phyloP scores from a whole-genome alignment of 2,797 vertebrate species.

The Smutsia temminckii region DNA sequence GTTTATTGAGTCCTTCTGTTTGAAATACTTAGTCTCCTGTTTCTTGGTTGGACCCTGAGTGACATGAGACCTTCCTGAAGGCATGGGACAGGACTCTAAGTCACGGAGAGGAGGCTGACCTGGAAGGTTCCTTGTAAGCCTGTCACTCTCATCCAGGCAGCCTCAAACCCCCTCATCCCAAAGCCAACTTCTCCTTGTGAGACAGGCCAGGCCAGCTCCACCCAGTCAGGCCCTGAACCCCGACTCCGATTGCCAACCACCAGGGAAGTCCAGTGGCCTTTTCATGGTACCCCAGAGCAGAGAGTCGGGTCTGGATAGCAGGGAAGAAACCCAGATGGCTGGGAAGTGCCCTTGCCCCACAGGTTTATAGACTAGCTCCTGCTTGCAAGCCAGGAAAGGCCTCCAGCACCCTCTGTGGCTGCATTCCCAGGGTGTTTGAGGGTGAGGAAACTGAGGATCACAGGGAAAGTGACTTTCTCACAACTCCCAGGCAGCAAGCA shows the following conservation, averaged over 20 bases:
- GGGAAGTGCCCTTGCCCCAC: rapidly evolving
- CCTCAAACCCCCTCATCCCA: too few species aligned
- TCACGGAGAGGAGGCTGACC: neutral
- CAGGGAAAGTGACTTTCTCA: too few species aligned
- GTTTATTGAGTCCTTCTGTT: neutral
- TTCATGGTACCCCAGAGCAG: neutral
- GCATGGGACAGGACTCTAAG: neutral
- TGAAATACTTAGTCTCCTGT: neutral
- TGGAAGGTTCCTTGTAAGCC: neutral
- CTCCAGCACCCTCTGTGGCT: neutral
- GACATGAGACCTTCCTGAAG: neutral
- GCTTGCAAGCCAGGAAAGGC: neutral
- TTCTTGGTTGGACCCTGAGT: neutral
- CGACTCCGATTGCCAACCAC: neutral
- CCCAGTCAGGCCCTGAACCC: neutral
- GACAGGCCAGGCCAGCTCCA: too few species aligned
- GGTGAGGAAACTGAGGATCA: neutral
- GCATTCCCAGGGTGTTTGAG: neutral
- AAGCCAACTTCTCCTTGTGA: neutral
- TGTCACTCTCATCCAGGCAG: neutral
- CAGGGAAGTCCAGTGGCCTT: neutral
- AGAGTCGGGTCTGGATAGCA: rapidly evolving
- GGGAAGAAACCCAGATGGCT: neutral
- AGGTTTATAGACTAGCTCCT: neutral
- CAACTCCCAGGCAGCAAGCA: neutral